phyloP scores from a whole-genome alignment of 2,797 vertebrate genomes.

The Capromys pilorides region DNA sequence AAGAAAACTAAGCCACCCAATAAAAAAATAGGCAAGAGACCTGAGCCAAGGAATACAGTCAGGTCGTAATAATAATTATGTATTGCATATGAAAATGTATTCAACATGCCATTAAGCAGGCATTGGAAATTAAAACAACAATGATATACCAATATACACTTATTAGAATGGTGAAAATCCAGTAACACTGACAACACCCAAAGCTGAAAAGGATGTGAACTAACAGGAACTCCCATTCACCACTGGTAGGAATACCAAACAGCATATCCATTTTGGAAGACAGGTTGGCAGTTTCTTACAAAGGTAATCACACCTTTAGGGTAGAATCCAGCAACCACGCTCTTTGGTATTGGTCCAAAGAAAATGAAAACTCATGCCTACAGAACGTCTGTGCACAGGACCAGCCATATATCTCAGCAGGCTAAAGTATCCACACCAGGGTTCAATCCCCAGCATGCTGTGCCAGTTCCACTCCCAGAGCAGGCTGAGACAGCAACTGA shows the following conservation, averaged over 20 bases:
- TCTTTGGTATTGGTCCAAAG: slow-evolving; percentile 23
- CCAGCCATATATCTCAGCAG: no score
- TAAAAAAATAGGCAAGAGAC: slow-evolving; percentile 20
- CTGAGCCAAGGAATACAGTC: slow-evolving; percentile 31
- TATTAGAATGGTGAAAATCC: slow-evolving; percentile 44
- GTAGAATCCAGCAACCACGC: background rate
- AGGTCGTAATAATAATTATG: background rate
- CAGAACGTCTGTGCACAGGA: background rate
- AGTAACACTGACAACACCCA: background rate
- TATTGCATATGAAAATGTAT: slow-evolving; percentile 10
- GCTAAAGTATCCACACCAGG: no score
- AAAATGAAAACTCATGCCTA: background rate
- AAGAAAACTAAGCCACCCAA: background rate
- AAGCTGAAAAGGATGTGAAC: background rate
- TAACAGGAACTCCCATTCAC: background rate
- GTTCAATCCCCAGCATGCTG: no score
- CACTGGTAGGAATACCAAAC: background rate
- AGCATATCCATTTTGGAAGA: background rate
- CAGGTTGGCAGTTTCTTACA: background rate
- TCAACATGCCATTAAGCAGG: slow-evolving; percentile 27
- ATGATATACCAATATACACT: background rate
- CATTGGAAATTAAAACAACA: slow-evolving; percentile 25
- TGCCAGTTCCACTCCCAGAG: no score
- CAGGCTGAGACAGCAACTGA: no score
- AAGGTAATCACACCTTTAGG: background rate